Evolutionary conservation across 2,113 vertebrate genomes (phyloP).

Genomic region (Shinisaurus crocodilurus): DNA sequence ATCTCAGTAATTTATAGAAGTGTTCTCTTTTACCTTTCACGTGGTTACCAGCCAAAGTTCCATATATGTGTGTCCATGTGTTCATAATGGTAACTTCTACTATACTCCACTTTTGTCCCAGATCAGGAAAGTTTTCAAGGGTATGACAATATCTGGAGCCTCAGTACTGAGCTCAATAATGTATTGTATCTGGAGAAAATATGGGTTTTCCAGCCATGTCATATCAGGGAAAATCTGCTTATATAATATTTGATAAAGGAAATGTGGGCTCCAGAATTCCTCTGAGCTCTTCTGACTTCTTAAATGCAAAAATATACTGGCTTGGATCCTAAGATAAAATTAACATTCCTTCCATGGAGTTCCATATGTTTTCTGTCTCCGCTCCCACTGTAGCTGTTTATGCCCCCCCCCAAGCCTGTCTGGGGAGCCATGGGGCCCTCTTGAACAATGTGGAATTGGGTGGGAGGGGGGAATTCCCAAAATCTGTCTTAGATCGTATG

Average conservation of each 20-base stretch:
- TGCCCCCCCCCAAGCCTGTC: not conserved
- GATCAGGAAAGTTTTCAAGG: constrained; percentile 20
- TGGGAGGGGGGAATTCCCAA: not conserved
- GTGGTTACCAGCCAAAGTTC: not conserved
- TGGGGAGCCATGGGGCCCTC: not conserved
- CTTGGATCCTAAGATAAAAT: not conserved
- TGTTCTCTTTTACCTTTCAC: not conserved
- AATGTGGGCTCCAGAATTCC: not conserved
- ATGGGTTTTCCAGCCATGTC: not conserved
- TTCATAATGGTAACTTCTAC: not conserved
- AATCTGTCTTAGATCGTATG: not conserved
- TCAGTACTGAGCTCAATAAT: constrained; percentile 18
- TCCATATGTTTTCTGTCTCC: not conserved
- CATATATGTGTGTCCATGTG: not conserved
- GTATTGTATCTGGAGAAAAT: constrained; percentile 8
- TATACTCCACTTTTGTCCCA: not conserved
- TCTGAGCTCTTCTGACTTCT: constrained; percentile 16
- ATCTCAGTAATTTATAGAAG: not conserved
- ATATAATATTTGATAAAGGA: not conserved
- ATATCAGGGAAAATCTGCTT: constrained; percentile 29
- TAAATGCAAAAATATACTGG: not conserved
- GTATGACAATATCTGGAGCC: not conserved
- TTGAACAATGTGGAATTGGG: not conserved
- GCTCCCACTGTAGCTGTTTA: too few species aligned
- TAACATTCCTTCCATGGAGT: not conserved